Conservation (phyloP, 2,888 invertebrate species). For the Zonitis immaculata region DNA sequence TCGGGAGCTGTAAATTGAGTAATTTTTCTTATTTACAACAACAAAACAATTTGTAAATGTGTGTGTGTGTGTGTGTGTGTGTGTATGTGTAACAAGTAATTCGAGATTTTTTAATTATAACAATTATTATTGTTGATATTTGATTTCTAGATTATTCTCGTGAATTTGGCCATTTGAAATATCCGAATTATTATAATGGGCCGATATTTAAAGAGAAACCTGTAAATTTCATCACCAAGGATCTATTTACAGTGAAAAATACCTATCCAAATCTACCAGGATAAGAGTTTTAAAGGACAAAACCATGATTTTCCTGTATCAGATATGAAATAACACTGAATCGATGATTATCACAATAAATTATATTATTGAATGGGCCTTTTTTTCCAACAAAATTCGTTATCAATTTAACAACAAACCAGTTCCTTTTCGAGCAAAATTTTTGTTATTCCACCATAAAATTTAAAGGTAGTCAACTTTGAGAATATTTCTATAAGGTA, state of each 20-base stretch:
- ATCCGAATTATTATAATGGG: slow-evolving; percentile 35
- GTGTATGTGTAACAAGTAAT: too few relatives aligned
- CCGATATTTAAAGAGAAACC: slow-evolving; percentile 38
- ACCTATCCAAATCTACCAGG: slow-evolving; percentile 11
- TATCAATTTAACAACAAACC: neutral
- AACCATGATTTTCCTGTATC: too few relatives aligned
- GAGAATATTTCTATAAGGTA: neutral
- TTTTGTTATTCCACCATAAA: neutral
- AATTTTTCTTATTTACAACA: too few relatives aligned
- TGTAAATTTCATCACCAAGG: slow-evolving; percentile 39
- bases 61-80: too few relatives aligned
- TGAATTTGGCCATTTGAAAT: slow-evolving; percentile 33
- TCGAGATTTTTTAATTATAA: too few relatives aligned
- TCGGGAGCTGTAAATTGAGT: slow-evolving; percentile 14
- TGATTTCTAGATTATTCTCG: too few relatives aligned
- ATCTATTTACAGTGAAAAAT: slow-evolving; percentile 26
- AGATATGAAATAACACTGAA: neutral
- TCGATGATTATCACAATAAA: neutral
- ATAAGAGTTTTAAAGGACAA: neutral
- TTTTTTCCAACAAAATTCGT: too few relatives aligned
- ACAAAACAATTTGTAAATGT: too few relatives aligned
- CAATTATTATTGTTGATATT: too few relatives aligned
- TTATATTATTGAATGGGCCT: too few relatives aligned
- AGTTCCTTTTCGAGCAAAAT: neutral
- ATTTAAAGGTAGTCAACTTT: neutral